Evolutionary conservation across 2,888 invertebrate genomes (phyloP).

Genomic region (Troglohyphantes excavatus): DNA sequence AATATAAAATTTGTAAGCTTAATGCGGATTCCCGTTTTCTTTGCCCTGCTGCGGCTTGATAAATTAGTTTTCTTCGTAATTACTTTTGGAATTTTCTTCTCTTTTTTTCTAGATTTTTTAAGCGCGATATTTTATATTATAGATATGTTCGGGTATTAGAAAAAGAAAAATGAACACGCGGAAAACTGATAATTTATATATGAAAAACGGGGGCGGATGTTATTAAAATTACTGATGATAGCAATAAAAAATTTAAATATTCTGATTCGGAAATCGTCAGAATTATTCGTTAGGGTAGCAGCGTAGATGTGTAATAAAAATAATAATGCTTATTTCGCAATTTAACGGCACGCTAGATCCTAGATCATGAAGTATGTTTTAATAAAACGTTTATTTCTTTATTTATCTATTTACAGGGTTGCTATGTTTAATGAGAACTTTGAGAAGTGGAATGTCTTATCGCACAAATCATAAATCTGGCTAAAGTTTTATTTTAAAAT

Average conservation of each 20-base stretch:
- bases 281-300: too few relatives aligned
- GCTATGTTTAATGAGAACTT: too few relatives aligned
- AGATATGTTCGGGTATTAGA: slow-evolving; percentile 19
- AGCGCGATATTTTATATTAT: slow-evolving; percentile 38
- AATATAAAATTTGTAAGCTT: slow-evolving; percentile 56
- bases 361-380: too few relatives aligned
- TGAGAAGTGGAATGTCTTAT: too few relatives aligned
- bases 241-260: not conserved
- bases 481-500: too few relatives aligned
- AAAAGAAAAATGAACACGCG: slow-evolving; percentile 16
- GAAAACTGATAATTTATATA: not conserved
- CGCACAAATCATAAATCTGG: too few relatives aligned
- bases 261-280: not conserved
- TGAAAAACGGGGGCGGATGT: not conserved
- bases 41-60: slow-evolving; percentile 35
- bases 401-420: too few relatives aligned
- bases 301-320: too few relatives aligned
- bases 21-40: slow-evolving; percentile 32
- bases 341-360: too few relatives aligned
- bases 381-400: too few relatives aligned
- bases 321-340: too few relatives aligned
- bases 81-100: slow-evolving; percentile 48
- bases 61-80: slow-evolving; percentile 62
- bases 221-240: not conserved
- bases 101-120: slow-evolving; percentile 16